Evolutionary conservation across 2,797 vertebrate species (phyloP), one percentile per base, ranked within the genome.

Genomic region (Intellagama lesueurii): DNA sequence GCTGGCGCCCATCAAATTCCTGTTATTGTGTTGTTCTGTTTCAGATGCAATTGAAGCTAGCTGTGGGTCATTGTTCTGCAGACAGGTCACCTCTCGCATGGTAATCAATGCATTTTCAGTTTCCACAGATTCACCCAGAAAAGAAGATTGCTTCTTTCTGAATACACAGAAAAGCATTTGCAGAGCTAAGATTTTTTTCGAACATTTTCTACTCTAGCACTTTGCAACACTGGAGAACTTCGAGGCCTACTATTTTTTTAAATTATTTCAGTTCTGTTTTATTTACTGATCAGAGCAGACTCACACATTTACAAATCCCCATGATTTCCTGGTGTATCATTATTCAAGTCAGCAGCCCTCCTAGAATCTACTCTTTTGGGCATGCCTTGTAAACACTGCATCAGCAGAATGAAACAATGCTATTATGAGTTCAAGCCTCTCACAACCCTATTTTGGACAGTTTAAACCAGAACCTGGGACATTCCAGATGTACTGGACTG

Each of bases 21-120:
- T 98, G 73, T 96, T 95, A 86, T 97, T 97, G 90, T 96, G 96
- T 47, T 96, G 97, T 93, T 98, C 97, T 87, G 95, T 96, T 91
- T 98, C 94, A 89, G 97, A 97, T 95, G 95, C 90, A 95, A 76
- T 93, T 88, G 91, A 96, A 96, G 79, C 94, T 96, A 88, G 83
- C 81, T 94, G 83, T 83, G 97, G 96, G 78, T 95, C 95, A 90
- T 90, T 95, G 92, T 91, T 94, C 91, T 93, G 90, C 66, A 91
- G n/a, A 30, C 85, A 76, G 72, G 92, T 93, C 87, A 87, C 68
- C 66, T 90, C 93, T 91, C 93, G 91, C 11, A 44, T 47, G 32
- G 22, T 90, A 91, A 93, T 95, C 91, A 96, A 95, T 89, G 92
- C 91, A 49, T 88, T 94, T 86, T 93, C 91, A 14, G 91, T 92